Base-by-base conservation (phyloP, 2,113 vertebrate species). In the Entosphenus tridentatus region DNA sequence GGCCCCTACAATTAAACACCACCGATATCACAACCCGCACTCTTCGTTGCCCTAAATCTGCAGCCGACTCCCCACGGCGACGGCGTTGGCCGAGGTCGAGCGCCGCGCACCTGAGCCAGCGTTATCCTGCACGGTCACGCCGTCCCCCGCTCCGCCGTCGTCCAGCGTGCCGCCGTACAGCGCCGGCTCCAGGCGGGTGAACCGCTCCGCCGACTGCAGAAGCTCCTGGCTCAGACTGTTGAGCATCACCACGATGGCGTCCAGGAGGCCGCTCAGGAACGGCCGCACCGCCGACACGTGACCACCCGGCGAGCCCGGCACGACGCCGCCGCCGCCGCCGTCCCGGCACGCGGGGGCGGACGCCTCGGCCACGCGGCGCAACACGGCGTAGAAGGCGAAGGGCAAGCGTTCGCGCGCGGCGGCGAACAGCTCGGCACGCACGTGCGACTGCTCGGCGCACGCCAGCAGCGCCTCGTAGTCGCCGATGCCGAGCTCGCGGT, bases 171-270 rank as follows among this genome's bases (percentile, higher is more conserved):
- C 62, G n/a, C 62, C 62, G 62, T 65, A 65, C n/a, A 65, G n/a
- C 62, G 21, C 62, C 8, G 62, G 62, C 62, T 65, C 62, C 62
- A 65, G 21, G 8, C n/a, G 21, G 21, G n/a, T 65, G 62, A 65
- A 21, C 21, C 62, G n/a, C 62, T 65, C n/a, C 62, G 62, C 62
- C n/a, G 62, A 65, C n/a, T 16, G 62, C 62, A 21, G 21, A 9
- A 65, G 62, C 62, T 65, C 62, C 62, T 65, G 62, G 21, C 62
- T 65, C 8, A 65, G n/a, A 21, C n/a, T 65, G 62, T n/a, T 65
- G n/a, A 65, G 21, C n/a, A 65, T n/a, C 62, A 65, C 62, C 62
- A 65, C 62, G n/a, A 65, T 65, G 62, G 62, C n/a, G 21, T 65
- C 62, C 10, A 65, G 62, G 8, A 65, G 62, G 21, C 62, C 62